phyloP scores from a whole-genome alignment of 2,888 invertebrate species.

The Cryptocheilus praepositus region DNA sequence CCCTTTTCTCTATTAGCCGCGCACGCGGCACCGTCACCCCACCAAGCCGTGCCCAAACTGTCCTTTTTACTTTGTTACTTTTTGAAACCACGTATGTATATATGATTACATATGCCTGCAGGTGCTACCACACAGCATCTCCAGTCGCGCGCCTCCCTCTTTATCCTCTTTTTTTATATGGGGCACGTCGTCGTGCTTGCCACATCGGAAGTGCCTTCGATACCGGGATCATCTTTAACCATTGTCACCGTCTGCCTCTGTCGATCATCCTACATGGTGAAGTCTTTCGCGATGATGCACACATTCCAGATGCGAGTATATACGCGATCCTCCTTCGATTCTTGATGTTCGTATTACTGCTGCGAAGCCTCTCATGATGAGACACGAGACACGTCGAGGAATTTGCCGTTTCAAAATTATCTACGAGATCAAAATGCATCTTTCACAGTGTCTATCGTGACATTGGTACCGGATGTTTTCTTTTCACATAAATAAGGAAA shows the following conservation, averaged over 20 bases:
- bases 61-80: slow-evolving; percentile 39
- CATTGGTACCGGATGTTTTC: too few relatives aligned
- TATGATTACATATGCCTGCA: slow-evolving; percentile 38
- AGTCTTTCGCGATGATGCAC: too few relatives aligned
- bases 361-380: too few relatives aligned
- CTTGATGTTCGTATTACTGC: too few relatives aligned
- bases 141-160: slow-evolving; percentile 32
- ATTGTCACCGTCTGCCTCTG: slow-evolving; percentile 41
- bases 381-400: too few relatives aligned
- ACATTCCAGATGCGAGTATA: too few relatives aligned
- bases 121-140: slow-evolving; percentile 41
- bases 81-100: slow-evolving; percentile 45
- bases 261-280: background rate
- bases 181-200: slow-evolving; percentile 24
- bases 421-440: too few relatives aligned
- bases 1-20: slow-evolving; percentile 48
- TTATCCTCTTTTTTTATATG: slow-evolving; percentile 15
- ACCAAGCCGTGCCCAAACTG: slow-evolving; percentile 68
- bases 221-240: slow-evolving; percentile 18
- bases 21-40: slow-evolving; percentile 69
- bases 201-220: too few relatives aligned
- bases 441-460: too few relatives aligned
- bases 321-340: too few relatives aligned
- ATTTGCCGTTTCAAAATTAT: too few relatives aligned
- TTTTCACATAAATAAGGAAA: too few relatives aligned